Percentiles rank a stretch among this genome's conserved stretches.
These are phyloP conservation scores for Tiaroga cobitis DNA, from an alignment of 2,797 vertebrate genomes.

Conservation along the genomic window DNA sequence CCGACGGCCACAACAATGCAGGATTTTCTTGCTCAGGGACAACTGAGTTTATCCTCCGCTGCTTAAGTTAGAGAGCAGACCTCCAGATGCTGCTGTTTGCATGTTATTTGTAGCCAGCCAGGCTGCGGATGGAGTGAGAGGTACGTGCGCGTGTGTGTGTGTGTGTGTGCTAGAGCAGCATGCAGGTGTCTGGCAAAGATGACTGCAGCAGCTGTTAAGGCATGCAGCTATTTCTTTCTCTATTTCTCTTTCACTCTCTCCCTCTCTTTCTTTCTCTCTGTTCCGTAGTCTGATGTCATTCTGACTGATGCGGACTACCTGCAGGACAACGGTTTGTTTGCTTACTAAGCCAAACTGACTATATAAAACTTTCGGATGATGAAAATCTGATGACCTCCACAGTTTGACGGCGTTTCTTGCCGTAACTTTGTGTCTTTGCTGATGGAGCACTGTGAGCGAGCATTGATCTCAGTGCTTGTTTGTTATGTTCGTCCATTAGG, in stretches of 20 bases:
- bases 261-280: constrained; percentile 17
- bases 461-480: constrained; percentile 46
- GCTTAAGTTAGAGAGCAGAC: constrained; percentile 22
- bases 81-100: constrained; percentile 13
- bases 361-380: constrained; percentile 62
- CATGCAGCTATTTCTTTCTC: constrained; percentile 61
- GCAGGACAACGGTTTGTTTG: constrained; percentile 59
- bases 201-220: constrained; percentile 71
- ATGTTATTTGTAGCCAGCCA: constrained; percentile 58
- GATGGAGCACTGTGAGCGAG: constrained; percentile 25
- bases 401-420: constrained; percentile 9
- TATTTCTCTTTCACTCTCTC: constrained; percentile 21
- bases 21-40: constrained; percentile 23
- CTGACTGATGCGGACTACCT: constrained; percentile 64
- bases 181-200: constrained; percentile 66
- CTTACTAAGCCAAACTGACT: constrained; percentile 60
- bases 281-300: constrained; percentile 71
- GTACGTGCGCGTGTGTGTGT: constrained; percentile 67
- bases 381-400: constrained; percentile 49
- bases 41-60: constrained; percentile 17
- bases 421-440: constrained; percentile 50
- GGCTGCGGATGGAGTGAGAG: constrained; percentile 71
- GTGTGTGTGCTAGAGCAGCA: constrained; percentile 41
- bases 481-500: constrained; percentile 32
- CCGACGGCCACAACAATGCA: not conserved